phyloP scores from a whole-genome alignment of 2,888 invertebrate genomes.

The Philonicus albiceps region DNA sequence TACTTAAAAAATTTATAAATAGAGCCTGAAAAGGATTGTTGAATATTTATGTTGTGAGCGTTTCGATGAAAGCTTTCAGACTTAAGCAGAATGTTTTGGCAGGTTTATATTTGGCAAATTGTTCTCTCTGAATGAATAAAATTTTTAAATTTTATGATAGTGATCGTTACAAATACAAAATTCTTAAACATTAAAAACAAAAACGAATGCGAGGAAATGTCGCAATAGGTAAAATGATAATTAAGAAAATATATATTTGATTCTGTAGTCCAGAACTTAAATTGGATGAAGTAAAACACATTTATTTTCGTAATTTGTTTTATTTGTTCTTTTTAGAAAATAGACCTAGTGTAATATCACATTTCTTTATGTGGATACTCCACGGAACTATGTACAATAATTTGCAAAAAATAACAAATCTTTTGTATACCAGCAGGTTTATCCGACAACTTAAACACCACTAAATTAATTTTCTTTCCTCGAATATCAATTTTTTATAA shows the following conservation, averaged over 20 bases:
- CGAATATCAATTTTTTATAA: background rate
- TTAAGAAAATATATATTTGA: background rate
- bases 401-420: slow-evolving; percentile 6
- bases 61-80: too few relatives aligned
- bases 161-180: too few relatives aligned
- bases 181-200: too few relatives aligned
- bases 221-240: background rate
- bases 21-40: too few relatives aligned
- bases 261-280: too few relatives aligned
- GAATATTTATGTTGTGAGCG: too few relatives aligned
- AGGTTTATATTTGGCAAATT: too few relatives aligned
- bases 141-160: too few relatives aligned
- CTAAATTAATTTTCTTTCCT: background rate
- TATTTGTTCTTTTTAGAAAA: slow-evolving; percentile 28
- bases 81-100: too few relatives aligned
- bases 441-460: background rate
- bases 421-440: background rate
- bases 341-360: slow-evolving; percentile 41
- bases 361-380: slow-evolving; percentile 39
- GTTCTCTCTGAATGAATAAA: too few relatives aligned
- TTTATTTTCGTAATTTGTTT: background rate
- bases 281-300: background rate
- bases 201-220: too few relatives aligned
- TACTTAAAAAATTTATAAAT: too few relatives aligned
- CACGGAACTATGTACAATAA: slow-evolving; percentile 32